Base-by-base conservation (phyloP, 2,888 invertebrate species). In the Meghimatium bilineatum region DNA sequence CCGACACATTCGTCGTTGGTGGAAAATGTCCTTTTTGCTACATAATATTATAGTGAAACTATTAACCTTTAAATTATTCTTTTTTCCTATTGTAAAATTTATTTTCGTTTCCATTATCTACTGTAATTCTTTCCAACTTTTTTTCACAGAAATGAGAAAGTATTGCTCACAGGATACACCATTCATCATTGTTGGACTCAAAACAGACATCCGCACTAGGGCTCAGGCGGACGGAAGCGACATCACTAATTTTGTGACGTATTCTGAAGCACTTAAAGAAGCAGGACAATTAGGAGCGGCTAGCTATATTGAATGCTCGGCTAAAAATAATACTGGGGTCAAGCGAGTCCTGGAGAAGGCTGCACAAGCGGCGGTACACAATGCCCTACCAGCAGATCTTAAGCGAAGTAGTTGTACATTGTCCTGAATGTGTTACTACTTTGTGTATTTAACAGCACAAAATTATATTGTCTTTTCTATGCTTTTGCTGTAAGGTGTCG, bases 251-350 rank as follows among this genome's bases (percentile, higher is more conserved):
- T 80, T 80, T 12, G 81, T 86, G 66, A 82, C 83, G 29, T 85
- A 67, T 69, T 63, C 71, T 10, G 88, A 90, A 63, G 90, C 89
- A 34, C 88, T 89, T 26, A 88, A 88, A 80, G 77, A 87, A 10
- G 91, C 90, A 17, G 88, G 89, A 77, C 83, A 86, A 29, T 79
- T 90, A 6, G 90, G 90, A 23, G 90, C 91, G 17, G 85, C 87
- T 69, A 87, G 87, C 23, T 91, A 90, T 82, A 88, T 89, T 17
- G 91, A 91, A 76, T 90, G 90, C 84, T 91, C 91, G 8, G 87
- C 91, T 20, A 74, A 88, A 66, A 89, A 88, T 77, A 86, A 87
- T 72, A 84, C 88, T 26, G 90, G 90, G 72, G 60, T 91, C 3
- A 88, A 89, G 80, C 84, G 88, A 79, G 89, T 91, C 60, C 89